phyloP scores from a whole-genome alignment of 2,888 invertebrate genomes.

The Acanthosepion pharaonis region DNA sequence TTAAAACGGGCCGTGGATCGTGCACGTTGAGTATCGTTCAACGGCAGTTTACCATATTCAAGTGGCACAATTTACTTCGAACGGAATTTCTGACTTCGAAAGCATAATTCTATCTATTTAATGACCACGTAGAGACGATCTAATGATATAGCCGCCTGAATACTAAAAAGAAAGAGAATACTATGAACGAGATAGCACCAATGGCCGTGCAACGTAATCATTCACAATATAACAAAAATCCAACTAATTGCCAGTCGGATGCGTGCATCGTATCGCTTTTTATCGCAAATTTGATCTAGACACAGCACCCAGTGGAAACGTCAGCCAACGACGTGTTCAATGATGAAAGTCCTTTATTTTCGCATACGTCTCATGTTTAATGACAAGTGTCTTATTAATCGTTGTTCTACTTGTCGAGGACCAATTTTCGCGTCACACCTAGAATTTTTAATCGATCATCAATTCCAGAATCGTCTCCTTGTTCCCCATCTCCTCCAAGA shows the following conservation, averaged over 20 bases:
- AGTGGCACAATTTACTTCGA: background rate
- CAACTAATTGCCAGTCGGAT: background rate
- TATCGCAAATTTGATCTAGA: conserved; percentile 33
- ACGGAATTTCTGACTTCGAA: background rate
- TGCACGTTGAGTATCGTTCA: background rate
- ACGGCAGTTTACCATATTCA: background rate
- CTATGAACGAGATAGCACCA: background rate
- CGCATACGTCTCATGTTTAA: background rate
- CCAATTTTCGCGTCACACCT: background rate
- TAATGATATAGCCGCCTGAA: background rate
- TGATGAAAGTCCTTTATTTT: background rate
- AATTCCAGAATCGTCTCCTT: background rate
- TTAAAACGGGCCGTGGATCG: background rate
- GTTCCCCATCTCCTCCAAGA: background rate
- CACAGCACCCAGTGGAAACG: background rate
- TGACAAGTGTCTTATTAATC: background rate
- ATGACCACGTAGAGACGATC: background rate
- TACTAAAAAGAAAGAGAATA: background rate
- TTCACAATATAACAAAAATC: background rate
- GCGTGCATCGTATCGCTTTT: background rate
- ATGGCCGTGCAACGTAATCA: background rate
- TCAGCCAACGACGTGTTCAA: background rate
- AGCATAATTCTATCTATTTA: background rate
- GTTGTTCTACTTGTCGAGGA: background rate
- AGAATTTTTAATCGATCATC: background rate